Evolutionary conservation across 2,888 invertebrate species (phyloP), one percentile per base, ranked within the genome.

Genomic region (Hemaris fuciformis): DNA sequence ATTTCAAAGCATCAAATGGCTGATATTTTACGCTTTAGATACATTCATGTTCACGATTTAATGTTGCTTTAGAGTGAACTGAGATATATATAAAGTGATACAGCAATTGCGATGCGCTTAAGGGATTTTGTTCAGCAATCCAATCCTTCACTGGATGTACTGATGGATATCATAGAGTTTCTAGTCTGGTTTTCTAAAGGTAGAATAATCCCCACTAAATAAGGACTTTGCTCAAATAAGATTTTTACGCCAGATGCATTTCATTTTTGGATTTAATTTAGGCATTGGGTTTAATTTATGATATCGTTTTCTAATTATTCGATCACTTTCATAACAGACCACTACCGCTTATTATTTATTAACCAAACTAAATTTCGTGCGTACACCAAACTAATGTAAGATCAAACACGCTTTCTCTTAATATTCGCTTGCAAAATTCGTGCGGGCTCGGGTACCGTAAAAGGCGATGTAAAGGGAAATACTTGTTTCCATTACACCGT

Each of bases 401-500:
- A 57, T 38, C 23, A 38, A 22, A 38, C 34, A 57, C 38, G 38
- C 57, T 43, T 56, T 57, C 23, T 57, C 23, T 42, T 22, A 70
- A 66, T 67, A 66, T 73, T 66, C 58, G 62, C 62, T 70, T 66
- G 70, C 67, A 62, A 71, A 73, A 72, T 69, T 71, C 66, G 64
- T 64, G 53, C 68, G 59, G 60, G 68, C 66, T 57, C 68, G 69
- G 66, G 66, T 68, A 25, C 66, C 71, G 72, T 72, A 73, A 76
- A 70, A 72, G 73, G 73, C 75, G 66, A 66, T 64, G 46, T 67
- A 66, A 70, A 72, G 71, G 73, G 74, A 74, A 73, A 72, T 69
- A 67, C 73, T 75, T 84, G 87, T 87, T 88, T 84, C 84, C 79
- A 84, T 84, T 77, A 74, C 81, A 74, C 75, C 73, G 78, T 63